Percentiles rank a stretch among this genome's conserved stretches.
These are phyloP conservation scores for Momotus momota DNA, from an alignment of 2,797 vertebrate genomes.

Conservation along the genomic window DNA sequence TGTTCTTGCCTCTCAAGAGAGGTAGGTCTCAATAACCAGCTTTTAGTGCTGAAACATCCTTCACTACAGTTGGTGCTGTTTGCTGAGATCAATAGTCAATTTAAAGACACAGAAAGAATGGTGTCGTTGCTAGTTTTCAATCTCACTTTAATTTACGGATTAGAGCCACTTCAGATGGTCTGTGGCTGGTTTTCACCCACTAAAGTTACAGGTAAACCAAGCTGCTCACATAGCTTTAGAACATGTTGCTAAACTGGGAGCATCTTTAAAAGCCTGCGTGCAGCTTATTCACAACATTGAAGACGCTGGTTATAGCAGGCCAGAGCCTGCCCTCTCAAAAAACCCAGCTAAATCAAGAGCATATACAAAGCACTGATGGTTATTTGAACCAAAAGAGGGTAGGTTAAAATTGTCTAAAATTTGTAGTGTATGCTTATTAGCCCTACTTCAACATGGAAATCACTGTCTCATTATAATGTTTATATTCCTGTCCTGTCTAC, in stretches of 20 bases:
- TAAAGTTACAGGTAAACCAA: not conserved
- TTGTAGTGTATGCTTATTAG: not conserved
- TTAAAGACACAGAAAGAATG: not conserved
- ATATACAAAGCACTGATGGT: not conserved
- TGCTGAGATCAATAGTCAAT: not conserved
- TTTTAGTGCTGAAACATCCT: not conserved
- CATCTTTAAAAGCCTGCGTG: not conserved
- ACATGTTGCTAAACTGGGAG: not conserved
- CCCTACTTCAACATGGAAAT: not conserved
- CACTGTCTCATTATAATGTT: not conserved
- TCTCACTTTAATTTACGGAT: not conserved
- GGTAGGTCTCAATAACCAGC: not conserved
- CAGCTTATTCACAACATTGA: not conserved
- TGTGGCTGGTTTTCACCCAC: not conserved
- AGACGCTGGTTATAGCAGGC: not conserved
- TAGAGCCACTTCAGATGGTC: not conserved
- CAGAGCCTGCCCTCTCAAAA: not conserved
- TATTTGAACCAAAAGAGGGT: not conserved
- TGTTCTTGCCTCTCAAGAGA: not conserved
- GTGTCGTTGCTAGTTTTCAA: not conserved
- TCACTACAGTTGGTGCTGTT: not conserved
- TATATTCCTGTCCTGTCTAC: not conserved
- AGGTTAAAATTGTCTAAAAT: not conserved
- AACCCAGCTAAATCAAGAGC: not conserved
- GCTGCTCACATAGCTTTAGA: not conserved